A percentile compares a stretch with the other conserved stretches of the same genome.
Conservation (phyloP, 1,140 invertebrate genomes). For the Caerostris darwini region DNA sequence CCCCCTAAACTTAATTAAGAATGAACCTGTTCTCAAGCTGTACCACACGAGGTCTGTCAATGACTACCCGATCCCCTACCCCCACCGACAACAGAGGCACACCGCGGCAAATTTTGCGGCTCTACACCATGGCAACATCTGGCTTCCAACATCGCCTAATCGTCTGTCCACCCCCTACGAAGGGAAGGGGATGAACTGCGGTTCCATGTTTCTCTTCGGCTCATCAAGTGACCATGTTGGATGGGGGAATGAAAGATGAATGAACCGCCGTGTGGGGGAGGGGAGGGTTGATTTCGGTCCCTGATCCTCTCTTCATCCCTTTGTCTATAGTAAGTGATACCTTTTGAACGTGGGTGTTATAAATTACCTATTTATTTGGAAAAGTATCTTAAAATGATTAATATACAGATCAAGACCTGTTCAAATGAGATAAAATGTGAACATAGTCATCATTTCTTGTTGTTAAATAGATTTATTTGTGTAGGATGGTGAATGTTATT, state of each 20-base stretch:
- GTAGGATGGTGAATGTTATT: too few species aligned
- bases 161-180: slow-evolving; percentile 59
- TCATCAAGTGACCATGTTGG: slow-evolving; percentile 65
- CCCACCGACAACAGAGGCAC: slow-evolving; percentile 18
- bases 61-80: slow-evolving; percentile 55
- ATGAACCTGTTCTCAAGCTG: not conserved
- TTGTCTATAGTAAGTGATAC: slow-evolving; percentile 18
- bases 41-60: slow-evolving; percentile 14
- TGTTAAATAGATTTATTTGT: too few species aligned
- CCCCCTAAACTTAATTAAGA: slow-evolving; percentile 39
- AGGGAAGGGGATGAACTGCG: slow-evolving; percentile 29
- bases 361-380: slow-evolving; percentile 12
- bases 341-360: not conserved
- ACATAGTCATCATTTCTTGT: too few species aligned
- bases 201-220: slow-evolving; percentile 47
- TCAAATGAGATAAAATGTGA: not conserved
- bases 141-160: slow-evolving; percentile 75
- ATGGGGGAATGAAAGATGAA: slow-evolving; percentile 37
- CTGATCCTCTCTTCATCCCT: not conserved
- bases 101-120: slow-evolving; percentile 71
- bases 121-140: slow-evolving; percentile 70
- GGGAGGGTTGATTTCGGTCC: slow-evolving; percentile 1
- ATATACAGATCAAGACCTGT: not conserved
- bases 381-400: not conserved
- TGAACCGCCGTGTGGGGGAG: not conserved